A percentile compares a stretch with the other conserved stretches of the same genome.
Conservation (phyloP, 1,140 invertebrate genomes). For the Pogonognathellus flavescens region DNA sequence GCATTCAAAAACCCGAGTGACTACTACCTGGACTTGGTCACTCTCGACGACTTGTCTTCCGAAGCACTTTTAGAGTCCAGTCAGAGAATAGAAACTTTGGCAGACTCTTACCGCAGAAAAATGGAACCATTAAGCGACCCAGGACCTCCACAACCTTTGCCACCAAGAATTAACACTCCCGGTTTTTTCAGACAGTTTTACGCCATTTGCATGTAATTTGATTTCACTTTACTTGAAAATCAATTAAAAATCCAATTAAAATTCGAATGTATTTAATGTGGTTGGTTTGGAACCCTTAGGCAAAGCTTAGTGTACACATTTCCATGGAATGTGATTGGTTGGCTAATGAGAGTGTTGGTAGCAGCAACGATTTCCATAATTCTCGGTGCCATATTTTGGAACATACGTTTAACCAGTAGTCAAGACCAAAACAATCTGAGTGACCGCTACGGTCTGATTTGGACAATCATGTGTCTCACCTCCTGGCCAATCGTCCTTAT, state of each 20-base stretch:
- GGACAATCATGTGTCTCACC: constrained; percentile 82
- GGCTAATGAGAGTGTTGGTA: constrained; percentile 82
- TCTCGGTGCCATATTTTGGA: constrained; percentile 91
- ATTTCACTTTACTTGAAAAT: no score
- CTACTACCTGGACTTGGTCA: constrained; percentile 90
- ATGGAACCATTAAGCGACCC: constrained; percentile 81
- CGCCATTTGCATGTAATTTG: constrained; percentile 78
- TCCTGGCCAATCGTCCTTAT: constrained; percentile 83
- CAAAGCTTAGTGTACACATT: constrained; percentile 81
- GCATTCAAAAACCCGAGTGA: constrained; percentile 96
- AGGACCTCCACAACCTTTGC: constrained; percentile 81
- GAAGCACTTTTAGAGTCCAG: constrained; percentile 95
- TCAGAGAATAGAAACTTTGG: constrained; percentile 87
- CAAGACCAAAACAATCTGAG: constrained; percentile 29
- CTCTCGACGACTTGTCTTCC: constrained; percentile 89
- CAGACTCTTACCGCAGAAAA: constrained; percentile 81
- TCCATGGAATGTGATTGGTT: constrained; percentile 84
- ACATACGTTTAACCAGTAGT: constrained; percentile 75
- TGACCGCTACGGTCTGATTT: constrained; percentile 83
- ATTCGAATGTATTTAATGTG: no score
- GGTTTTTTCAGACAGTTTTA: constrained; percentile 78
- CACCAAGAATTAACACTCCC: constrained; percentile 76
- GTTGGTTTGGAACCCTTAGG: constrained; percentile 35
- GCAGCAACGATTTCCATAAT: constrained; percentile 85
- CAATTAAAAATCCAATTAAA: no score